A percentile compares a stretch with the other conserved stretches of the same genome.
Evolutionary conservation across 2,113 vertebrate genomes (phyloP).

Genomic region (Sorex fumeus): DNA sequence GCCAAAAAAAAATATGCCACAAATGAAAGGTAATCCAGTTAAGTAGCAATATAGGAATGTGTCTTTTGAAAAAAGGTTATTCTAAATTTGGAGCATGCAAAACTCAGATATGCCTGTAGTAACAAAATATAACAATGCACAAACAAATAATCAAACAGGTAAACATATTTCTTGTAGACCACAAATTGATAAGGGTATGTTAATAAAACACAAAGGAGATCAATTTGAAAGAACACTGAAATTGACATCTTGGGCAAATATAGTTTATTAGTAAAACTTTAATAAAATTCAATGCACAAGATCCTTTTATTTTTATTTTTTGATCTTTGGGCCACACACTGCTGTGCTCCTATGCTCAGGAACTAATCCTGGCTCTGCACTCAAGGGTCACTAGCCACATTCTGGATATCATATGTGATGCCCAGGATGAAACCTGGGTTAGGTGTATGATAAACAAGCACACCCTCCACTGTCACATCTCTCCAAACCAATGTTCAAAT

Average conservation of each 20-base stretch:
- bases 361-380: too few relatives aligned
- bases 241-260: background rate
- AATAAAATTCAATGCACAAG: background rate
- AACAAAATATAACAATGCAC: background rate
- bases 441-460: too few relatives aligned
- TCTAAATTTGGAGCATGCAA: background rate
- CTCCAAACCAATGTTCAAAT: background rate
- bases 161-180: background rate
- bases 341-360: too few relatives aligned
- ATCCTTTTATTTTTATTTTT: too few relatives aligned
- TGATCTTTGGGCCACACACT: too few relatives aligned
- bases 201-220: background rate
- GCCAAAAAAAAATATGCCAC: too few relatives aligned
- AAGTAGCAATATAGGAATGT: background rate
- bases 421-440: too few relatives aligned
- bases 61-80: background rate
- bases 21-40: background rate
- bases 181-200: background rate
- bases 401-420: too few relatives aligned
- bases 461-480: too few relatives aligned
- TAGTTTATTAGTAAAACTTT: background rate
- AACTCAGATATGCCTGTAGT: background rate
- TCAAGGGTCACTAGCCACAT: too few relatives aligned
- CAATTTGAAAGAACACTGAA: background rate
- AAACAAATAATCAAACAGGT: background rate